Conservation (phyloP, 2,797 vertebrate genomes). For the Myotis myotis region DNA sequence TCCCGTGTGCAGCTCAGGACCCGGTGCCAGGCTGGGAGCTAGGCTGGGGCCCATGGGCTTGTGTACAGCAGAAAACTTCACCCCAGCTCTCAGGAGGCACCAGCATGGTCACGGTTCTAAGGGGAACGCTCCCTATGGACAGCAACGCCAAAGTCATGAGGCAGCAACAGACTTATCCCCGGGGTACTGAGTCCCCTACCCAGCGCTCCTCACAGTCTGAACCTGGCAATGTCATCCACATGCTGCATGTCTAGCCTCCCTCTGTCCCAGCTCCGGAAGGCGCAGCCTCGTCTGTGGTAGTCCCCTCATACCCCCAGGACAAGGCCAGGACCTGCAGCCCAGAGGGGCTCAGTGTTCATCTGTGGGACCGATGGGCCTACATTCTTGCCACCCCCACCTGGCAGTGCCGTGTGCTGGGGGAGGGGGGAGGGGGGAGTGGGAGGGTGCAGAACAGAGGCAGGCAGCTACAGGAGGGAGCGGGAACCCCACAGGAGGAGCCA, state of each 20-base stretch:
- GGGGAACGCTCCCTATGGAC: not conserved
- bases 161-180: not conserved
- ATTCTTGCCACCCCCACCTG: not conserved
- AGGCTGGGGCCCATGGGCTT: not conserved
- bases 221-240: too few species aligned
- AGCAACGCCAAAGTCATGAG: not conserved
- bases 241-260: not conserved
- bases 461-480: not conserved
- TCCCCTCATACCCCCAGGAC: not conserved
- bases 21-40: too few species aligned
- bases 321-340: not conserved
- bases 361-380: rapidly evolving
- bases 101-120: not conserved
- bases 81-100: not conserved
- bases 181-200: not conserved
- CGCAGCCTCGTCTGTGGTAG: rapidly evolving
- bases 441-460: not conserved
- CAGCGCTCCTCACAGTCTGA: rapidly evolving
- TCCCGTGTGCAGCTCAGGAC: not conserved
- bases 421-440: rapidly evolving
- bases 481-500: not conserved
- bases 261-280: not conserved
- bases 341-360: not conserved
- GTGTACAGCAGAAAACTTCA: not conserved
- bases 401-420: rapidly evolving